Evolutionary conservation across 2,888 invertebrate species (phyloP), one percentile per base, ranked within the genome.

Genomic region (Entomobrya multifasciata): DNA sequence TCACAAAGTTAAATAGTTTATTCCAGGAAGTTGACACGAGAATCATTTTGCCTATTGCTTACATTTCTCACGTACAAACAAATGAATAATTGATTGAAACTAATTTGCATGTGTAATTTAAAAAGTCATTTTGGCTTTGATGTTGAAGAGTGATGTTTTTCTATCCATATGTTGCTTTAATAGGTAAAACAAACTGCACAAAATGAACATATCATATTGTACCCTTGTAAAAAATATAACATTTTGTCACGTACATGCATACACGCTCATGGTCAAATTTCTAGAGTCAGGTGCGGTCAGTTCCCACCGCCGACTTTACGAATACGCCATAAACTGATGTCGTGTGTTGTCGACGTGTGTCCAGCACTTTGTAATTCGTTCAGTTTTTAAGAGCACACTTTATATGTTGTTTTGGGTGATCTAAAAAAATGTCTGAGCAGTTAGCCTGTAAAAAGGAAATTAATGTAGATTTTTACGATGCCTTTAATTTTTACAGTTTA

Each of bases 81-180:
- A 88, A 87, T 90, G 88, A 90, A 90, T 89, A 89, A 89, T 89
- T 88, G 88, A 90, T 83, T 67, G 86, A 83, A 83, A 83, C 87
- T 89, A 89, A 88, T 89, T 89, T 88, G 80, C 84, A 87, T 87
- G 83, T 72, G 65, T 70, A 62, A 70, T 80, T 70, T 72, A 52
- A 36, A 72, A 72, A 36, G 52, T 62, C 62, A 70, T 70, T 47
- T 44, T 8, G 4, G 13, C 44, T 17, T 10, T 27, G 52, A 52
- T 13, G n/a, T 15, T 17, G 49, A 22, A n/a, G 22, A 70, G 8
- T 22, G 20, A 8, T 15, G 20, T 44, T 20, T 20, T 3, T 67
- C 11, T 67, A n/a, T 65, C 25, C 65, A 65, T 10, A 8, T 25
- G 30, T 13, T 22, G 11, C n/a, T 17, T 17, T 41, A 65, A 65